phyloP scores from a whole-genome alignment of 2,797 vertebrate genomes.

The Oreochromis mossambicus region DNA sequence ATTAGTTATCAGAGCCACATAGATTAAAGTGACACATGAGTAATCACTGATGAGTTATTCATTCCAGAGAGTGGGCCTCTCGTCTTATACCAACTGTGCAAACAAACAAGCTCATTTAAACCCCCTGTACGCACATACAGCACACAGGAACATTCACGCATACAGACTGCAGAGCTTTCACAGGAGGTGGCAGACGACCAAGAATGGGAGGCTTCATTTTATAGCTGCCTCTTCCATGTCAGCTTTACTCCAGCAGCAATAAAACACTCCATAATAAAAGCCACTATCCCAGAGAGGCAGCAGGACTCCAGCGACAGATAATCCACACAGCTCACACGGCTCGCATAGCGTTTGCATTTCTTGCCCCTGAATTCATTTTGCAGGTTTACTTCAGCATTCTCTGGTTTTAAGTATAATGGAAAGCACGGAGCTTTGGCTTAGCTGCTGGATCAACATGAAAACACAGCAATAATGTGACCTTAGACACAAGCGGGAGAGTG shows the following conservation, averaged over 20 bases:
- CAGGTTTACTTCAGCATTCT: conserved; percentile 61
- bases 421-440: conserved; percentile 54
- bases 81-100: conserved; percentile 31
- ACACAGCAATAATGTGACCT: conserved; percentile 62
- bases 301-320: conserved; percentile 70
- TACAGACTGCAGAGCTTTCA: conserved; percentile 54
- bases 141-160: conserved; percentile 23
- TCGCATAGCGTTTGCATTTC: conserved; percentile 63
- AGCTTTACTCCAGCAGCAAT: conserved; percentile 75
- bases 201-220: conserved; percentile 72
- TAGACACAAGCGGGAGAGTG: conserved; percentile 37
- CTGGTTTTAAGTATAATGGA: conserved; percentile 53
- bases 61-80: conserved; percentile 39
- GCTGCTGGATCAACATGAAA: conserved; percentile 46
- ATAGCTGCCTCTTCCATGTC: conserved; percentile 77
- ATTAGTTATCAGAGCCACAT: conserved; percentile 60
- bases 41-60: conserved; percentile 51
- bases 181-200: conserved; percentile 66
- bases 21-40: conserved; percentile 63
- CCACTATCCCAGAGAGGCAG: conserved; percentile 66
- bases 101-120: conserved; percentile 43
- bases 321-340: conserved; percentile 69
- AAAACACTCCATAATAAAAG: conserved; percentile 82
- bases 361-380: conserved; percentile 66
- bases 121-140: conserved; percentile 23